phyloP scores from a whole-genome alignment of 2,113 vertebrate species.

The Tachycineta bicolor region DNA sequence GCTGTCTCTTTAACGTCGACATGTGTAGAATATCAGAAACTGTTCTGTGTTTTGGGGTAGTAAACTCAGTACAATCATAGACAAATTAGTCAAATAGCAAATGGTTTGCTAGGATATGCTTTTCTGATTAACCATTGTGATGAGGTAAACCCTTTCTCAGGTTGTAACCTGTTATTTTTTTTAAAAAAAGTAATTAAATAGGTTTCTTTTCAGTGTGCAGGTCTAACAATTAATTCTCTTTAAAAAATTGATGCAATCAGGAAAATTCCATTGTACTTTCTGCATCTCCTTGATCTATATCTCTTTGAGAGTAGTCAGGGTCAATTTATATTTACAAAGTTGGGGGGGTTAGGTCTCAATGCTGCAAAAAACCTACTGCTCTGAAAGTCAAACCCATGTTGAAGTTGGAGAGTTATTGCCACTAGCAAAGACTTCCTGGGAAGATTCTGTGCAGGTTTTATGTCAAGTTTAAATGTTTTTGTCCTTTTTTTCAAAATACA shows the following conservation, averaged over 20 bases:
- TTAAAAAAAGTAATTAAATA: not conserved
- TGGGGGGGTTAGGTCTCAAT: not conserved
- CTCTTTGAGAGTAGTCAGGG: rapidly evolving
- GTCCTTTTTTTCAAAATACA: not conserved
- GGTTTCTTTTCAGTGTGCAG: not conserved
- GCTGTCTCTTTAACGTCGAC: not conserved
- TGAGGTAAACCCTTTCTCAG: not conserved
- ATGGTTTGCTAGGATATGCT: not conserved
- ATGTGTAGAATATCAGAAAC: not conserved
- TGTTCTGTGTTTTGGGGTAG: not conserved
- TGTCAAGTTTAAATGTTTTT: not conserved
- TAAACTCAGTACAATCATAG: not conserved
- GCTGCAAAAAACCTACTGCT: not conserved
- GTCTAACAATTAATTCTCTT: not conserved
- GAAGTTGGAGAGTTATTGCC: not conserved
- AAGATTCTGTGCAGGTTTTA: not conserved
- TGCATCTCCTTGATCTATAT: not conserved
- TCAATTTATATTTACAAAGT: not conserved
- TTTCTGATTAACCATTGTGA: not conserved
- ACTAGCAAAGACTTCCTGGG: not conserved
- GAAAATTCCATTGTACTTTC: not conserved
- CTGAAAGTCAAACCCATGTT: not conserved
- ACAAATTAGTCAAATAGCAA: not conserved
- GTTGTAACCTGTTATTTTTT: not conserved
- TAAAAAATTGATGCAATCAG: not conserved